phyloP scores from a whole-genome alignment of 2,888 invertebrate species.

The Operophtera brumata region DNA sequence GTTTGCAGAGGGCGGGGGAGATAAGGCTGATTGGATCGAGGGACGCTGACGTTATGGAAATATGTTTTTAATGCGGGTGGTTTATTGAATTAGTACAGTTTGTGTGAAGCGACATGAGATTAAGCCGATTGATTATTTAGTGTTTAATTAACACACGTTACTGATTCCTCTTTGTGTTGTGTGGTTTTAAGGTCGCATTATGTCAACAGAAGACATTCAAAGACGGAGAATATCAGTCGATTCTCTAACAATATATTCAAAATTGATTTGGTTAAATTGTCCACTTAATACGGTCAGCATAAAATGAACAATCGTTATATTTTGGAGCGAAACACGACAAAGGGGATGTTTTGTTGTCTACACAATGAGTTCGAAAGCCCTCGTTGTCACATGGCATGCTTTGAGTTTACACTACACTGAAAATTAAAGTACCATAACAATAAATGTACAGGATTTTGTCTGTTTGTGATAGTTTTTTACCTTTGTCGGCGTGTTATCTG shows the following conservation, averaged over 20 bases:
- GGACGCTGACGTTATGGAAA: slow-evolving; percentile 69
- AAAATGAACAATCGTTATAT: slow-evolving; percentile 50
- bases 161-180: not conserved
- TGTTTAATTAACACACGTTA: slow-evolving; percentile 1
- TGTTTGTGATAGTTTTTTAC: slow-evolving; percentile 66
- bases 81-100: slow-evolving; percentile 76
- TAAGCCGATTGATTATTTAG: slow-evolving; percentile 57
- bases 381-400: slow-evolving; percentile 68
- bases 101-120: slow-evolving; percentile 63
- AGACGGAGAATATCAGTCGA: slow-evolving; percentile 12
- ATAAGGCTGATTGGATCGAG: slow-evolving; percentile 78
- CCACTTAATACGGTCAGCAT: slow-evolving; percentile 64
- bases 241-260: slow-evolving; percentile 24
- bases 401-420: slow-evolving; percentile 78
- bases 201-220: slow-evolving; percentile 23
- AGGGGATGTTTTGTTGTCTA: slow-evolving; percentile 52
- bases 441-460: slow-evolving; percentile 61
- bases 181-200: slow-evolving; percentile 11
- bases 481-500: slow-evolving; percentile 66
- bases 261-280: slow-evolving; percentile 43
- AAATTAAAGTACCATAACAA: slow-evolving; percentile 75
- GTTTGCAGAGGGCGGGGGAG: slow-evolving; percentile 74
- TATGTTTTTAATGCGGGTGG: slow-evolving; percentile 79
- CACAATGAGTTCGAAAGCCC: slow-evolving; percentile 59
- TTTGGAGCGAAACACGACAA: slow-evolving; percentile 59